Conservation (phyloP, 2,797 vertebrate genomes). For the Neosilurus hyrtlii region DNA sequence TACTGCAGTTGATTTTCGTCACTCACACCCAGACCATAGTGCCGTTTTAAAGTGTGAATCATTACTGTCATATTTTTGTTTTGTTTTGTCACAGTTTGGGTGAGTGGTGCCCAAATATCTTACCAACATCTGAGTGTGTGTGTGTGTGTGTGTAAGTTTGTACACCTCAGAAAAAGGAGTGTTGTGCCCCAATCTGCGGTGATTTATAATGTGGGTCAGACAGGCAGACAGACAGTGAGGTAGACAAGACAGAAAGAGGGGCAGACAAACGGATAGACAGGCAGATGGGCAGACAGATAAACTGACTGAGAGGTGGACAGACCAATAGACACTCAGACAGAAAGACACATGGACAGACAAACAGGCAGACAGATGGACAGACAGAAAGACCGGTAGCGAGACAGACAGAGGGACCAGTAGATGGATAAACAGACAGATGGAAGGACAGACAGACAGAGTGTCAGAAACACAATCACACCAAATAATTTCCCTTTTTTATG, state of each 20-base stretch:
- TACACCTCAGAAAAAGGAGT: not conserved
- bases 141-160: slow-evolving; percentile 5
- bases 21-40: slow-evolving; percentile 1
- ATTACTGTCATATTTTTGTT: not conserved
- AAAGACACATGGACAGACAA: no score
- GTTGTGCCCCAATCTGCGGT: not conserved
- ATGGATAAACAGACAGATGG: no score
- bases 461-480: slow-evolving; percentile 39
- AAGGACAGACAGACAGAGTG: slow-evolving; percentile 19
- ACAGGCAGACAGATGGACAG: no score
- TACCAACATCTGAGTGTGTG: not conserved
- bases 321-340: no score
- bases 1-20: not conserved
- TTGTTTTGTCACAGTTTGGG: not conserved
- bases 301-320: no score
- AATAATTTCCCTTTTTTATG: slow-evolving; percentile 45
- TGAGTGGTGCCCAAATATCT: not conserved
- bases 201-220: slow-evolving; percentile 35
- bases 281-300: no score
- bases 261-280: no score
- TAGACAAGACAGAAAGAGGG: no score
- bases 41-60: not conserved
- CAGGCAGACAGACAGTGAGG: no score
- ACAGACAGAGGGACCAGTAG: no score
- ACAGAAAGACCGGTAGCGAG: no score